These are phyloP conservation scores for Periophthalmus magnuspinnatus DNA, from an alignment of 2,797 vertebrate species.

Conservation along the genomic window DNA sequence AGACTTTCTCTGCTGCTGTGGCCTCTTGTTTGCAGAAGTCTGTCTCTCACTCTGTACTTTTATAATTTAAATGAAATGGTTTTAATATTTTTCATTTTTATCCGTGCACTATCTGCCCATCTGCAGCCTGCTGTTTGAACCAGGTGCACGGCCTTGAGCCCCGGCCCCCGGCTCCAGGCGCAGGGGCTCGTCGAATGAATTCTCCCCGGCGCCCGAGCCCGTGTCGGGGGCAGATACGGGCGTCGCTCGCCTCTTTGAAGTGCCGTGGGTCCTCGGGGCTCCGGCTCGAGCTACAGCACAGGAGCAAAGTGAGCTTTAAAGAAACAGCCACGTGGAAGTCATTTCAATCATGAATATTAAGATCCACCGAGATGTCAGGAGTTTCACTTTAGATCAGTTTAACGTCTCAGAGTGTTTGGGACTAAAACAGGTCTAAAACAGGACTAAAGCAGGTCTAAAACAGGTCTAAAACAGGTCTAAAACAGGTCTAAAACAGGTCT, in stretches of 20 bases:
- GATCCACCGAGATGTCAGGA: neutral
- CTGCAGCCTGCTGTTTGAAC: conserved; percentile 30
- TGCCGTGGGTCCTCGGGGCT: neutral
- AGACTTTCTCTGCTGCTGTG: neutral
- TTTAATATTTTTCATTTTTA: neutral
- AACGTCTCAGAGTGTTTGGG: neutral
- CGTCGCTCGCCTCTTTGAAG: conserved; percentile 6
- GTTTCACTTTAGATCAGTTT: neutral
- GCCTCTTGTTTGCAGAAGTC: neutral
- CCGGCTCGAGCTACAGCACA: neutral
- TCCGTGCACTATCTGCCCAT: neutral
- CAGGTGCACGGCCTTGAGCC: conserved; percentile 51
- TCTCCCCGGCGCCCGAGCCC: conserved; percentile 49
- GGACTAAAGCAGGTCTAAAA: too few relatives aligned
- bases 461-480: too few relatives aligned
- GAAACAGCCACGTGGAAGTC: neutral
- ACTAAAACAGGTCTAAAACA: too few relatives aligned
- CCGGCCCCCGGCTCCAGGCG: conserved; percentile 61
- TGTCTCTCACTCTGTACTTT: conserved; percentile 14
- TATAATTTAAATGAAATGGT: conserved; percentile 7
- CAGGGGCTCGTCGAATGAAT: conserved; percentile 59
- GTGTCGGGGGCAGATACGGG: conserved; percentile 9
- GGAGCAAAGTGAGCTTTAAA: neutral
- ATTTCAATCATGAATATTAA: neutral
- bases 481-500: too few relatives aligned